A percentile compares a stretch with the other conserved stretches of the same genome.
phyloP scores from a whole-genome alignment of 2,113 vertebrate species.

The Python bivittatus region DNA sequence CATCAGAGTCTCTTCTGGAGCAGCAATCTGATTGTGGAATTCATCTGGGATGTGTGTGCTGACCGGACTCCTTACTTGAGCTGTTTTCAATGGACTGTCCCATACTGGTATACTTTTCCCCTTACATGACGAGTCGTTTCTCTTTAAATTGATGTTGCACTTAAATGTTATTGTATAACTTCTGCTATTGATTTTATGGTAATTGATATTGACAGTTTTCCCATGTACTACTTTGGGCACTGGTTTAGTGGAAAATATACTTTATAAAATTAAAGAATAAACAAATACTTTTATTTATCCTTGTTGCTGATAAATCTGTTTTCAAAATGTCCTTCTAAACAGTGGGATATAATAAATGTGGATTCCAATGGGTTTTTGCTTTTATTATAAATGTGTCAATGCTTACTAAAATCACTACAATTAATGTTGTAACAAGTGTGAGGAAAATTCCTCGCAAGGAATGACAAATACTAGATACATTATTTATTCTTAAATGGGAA shows the following conservation, averaged over 20 bases:
- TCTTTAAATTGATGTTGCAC: background rate
- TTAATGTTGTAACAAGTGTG: slow-evolving; percentile 35
- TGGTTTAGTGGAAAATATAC: background rate
- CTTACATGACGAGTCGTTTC: background rate
- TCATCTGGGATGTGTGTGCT: background rate
- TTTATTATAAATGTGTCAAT: slow-evolving; percentile 41
- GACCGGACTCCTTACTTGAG: background rate
- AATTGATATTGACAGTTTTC: background rate
- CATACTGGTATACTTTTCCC: background rate
- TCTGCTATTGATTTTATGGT: background rate
- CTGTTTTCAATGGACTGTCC: background rate
- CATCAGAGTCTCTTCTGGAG: background rate
- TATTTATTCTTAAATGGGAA: background rate
- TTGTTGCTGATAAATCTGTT: background rate
- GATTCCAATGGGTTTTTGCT: slow-evolving; percentile 38
- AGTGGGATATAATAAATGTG: slow-evolving; percentile 32
- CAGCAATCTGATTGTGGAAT: background rate
- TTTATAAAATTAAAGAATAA: background rate
- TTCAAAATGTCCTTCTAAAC: background rate
- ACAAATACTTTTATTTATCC: background rate
- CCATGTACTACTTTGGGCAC: background rate
- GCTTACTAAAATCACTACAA: slow-evolving; percentile 29
- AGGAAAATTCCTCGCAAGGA: slow-evolving; percentile 19
- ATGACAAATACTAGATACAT: slow-evolving; percentile 10
- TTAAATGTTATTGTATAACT: background rate